phyloP scores from a whole-genome alignment of 2,888 invertebrate species.

The Drosophila flavopinicola region DNA sequence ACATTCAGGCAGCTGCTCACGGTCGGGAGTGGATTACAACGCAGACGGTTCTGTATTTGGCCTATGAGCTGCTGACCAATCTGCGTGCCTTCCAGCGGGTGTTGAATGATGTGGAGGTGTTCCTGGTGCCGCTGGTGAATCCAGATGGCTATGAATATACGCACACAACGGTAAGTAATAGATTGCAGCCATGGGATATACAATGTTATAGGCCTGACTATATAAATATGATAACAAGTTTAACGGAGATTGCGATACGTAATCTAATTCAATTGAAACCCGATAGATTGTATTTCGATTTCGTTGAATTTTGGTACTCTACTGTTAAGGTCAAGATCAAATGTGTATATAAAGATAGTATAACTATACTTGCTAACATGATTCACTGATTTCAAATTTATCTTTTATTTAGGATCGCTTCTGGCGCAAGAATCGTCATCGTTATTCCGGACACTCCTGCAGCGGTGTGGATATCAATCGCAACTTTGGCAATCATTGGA shows the following conservation, averaged over 20 bases:
- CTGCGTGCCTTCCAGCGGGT: constrained; percentile 80
- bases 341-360: background rate
- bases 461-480: constrained; percentile 91
- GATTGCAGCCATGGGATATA: no score
- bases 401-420: constrained; percentile 82
- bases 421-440: constrained; percentile 90
- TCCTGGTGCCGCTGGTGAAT: constrained; percentile 83
- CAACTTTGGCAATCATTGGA: constrained; percentile 91
- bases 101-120: constrained; percentile 80
- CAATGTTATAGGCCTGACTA: no score
- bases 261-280: background rate
- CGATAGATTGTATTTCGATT: background rate
- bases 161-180: constrained; percentile 77
- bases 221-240: background rate
- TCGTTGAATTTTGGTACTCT: background rate
- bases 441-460: constrained; percentile 85
- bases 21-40: constrained; percentile 90
- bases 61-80: constrained; percentile 88
- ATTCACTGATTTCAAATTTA: background rate
- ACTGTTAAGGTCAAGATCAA: background rate
- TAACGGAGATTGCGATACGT: background rate
- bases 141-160: constrained; percentile 84
- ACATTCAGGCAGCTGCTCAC: constrained; percentile 83
- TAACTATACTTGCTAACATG: background rate
- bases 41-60: constrained; percentile 87